Conservation (phyloP, 2,797 vertebrate species). For the Chrosomus eos region DNA sequence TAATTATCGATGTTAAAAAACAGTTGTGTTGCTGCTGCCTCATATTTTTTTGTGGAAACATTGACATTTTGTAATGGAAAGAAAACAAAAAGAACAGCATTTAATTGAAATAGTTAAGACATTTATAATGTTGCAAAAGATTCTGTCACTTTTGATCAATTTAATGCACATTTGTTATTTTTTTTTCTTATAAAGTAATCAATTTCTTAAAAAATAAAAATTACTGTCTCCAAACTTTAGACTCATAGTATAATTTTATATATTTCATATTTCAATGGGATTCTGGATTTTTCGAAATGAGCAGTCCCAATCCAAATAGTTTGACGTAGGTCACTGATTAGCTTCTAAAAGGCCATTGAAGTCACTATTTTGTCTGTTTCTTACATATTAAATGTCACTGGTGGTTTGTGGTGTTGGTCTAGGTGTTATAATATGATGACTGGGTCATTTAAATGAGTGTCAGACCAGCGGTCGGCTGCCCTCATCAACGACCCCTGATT, state of each 20-base stretch:
- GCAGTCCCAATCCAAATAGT: background rate
- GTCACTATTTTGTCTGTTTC: conserved; percentile 45
- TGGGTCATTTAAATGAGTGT: conserved; percentile 26
- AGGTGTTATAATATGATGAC: conserved; percentile 51
- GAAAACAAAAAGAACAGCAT: no score
- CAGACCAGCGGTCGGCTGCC: conserved; percentile 21
- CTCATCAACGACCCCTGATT: conserved; percentile 49
- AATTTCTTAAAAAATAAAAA: no score
- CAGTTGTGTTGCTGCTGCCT: no score
- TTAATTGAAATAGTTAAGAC: no score
- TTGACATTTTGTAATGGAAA: no score
- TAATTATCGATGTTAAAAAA: background rate
- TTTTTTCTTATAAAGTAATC: no score
- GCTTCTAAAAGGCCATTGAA: conserved; percentile 7
- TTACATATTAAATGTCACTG: conserved; percentile 47
- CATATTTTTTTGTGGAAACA: background rate
- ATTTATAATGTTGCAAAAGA: no score
- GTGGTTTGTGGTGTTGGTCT: conserved; percentile 40
- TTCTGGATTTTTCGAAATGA: background rate
- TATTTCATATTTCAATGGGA: background rate
- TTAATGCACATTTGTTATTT: no score
- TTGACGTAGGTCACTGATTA: conserved; percentile 21
- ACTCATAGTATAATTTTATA: background rate
- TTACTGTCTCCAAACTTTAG: background rate
- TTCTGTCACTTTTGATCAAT: no score